Evolutionary conservation across 2,113 vertebrate species (phyloP), one percentile per base, ranked within the genome.

Genomic region (Plotosus lineatus): DNA sequence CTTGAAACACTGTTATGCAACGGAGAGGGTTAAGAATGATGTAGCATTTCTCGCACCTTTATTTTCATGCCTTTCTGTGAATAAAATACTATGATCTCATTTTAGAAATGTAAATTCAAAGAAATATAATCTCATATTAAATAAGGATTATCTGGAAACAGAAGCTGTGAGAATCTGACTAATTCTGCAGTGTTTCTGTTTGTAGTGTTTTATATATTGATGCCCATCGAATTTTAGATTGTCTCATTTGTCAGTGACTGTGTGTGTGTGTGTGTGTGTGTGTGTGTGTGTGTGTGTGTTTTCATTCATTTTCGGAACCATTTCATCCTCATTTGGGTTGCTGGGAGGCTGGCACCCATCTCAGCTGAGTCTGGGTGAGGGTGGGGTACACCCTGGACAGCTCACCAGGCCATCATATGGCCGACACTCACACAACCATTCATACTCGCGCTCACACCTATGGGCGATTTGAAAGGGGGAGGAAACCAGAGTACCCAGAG

Each of bases 191-290:
- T 63, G 9, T 63, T 58, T 66, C 40, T 19, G 48, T 44, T 48
- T 28, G 26, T 40, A 42, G 33, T 69, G 4, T 76, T 65, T 65
- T 42, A 75, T 71, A 44, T 23, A 48, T 42, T 40, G 63, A 10
- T 23, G 38, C 53, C n/a, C 63, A 61, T 11, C 1, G 28, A 40
- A 56, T 74, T 69, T 79, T 19, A 63, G 55, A 36, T 79, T 76
- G 79, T 81, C 51, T 55, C 26, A 56, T 72, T 78, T 55, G 44
- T 48, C 26, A 53, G 46, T 19, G 33, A 15, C 74, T 60, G 78
- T 77, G 61, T 77, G 26, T n/a, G 31, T 65, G 42, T 79, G 58
- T 82, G 58, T 5, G 15, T 48, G 15, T 21, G 69, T n/a, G 26
- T 50, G 68, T 21, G 31, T 83, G 60, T 75, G 69, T 42, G n/a